Percentiles rank a stretch among this genome's conserved stretches.
These are phyloP conservation scores for Augiades crinisus DNA, from an alignment of 2,888 invertebrate genomes.

Conservation along the genomic window DNA sequence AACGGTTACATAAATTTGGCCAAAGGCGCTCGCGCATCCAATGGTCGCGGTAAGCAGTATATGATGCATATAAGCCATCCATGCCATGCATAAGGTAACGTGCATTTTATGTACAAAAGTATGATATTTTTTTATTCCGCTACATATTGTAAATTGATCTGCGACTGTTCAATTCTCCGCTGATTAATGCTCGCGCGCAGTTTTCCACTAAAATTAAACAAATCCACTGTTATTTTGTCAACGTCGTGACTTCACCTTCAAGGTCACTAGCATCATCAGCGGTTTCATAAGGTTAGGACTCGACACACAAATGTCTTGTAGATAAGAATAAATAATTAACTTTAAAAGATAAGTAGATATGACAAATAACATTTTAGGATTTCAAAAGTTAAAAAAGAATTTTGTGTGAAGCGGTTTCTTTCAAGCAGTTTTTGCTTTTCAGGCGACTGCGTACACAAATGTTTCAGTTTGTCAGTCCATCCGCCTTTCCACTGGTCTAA, in stretches of 20 bases:
- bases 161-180: conserved; percentile 34
- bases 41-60: too few species aligned
- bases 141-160: conserved; percentile 26
- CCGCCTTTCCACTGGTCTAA: too few species aligned
- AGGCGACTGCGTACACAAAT: too few species aligned
- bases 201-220: conserved; percentile 68
- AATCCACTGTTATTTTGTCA: conserved; percentile 67
- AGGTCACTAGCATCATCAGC: conserved; percentile 52
- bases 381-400: too few species aligned
- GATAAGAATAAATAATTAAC: background rate
- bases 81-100: too few species aligned
- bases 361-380: background rate
- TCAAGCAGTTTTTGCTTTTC: too few species aligned
- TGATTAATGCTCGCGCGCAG: conserved; percentile 55
- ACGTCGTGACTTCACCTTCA: conserved; percentile 63
- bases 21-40: too few species aligned
- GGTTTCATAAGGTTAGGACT: conserved; percentile 43
- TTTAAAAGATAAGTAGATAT: background rate
- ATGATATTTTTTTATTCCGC: conserved; percentile 8
- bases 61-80: too few species aligned
- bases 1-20: too few species aligned
- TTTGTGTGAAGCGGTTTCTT: too few species aligned
- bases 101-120: too few species aligned
- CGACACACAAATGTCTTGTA: background rate
- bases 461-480: too few species aligned